Evolutionary conservation across 2,113 vertebrate genomes (phyloP).

Genomic region (Thermophis baileyi): DNA sequence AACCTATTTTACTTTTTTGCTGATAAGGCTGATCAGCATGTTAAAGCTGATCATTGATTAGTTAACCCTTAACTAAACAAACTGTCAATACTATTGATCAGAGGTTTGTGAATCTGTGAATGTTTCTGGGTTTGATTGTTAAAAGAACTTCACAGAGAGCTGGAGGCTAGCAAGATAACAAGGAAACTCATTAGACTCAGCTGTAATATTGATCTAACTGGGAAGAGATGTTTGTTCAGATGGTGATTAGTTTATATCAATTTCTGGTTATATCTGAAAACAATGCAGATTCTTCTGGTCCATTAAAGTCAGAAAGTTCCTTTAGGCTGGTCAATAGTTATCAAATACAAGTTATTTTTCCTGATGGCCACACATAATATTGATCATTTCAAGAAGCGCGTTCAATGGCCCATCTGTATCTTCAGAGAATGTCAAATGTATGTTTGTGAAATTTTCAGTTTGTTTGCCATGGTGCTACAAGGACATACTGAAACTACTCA

Average conservation of each 20-base stretch:
- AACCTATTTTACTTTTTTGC: background rate
- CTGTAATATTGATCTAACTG: slow-evolving; percentile 1
- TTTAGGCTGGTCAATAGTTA: background rate
- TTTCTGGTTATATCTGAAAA: slow-evolving; percentile 1
- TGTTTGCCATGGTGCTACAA: background rate
- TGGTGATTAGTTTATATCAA: background rate
- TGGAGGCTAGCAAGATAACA: background rate
- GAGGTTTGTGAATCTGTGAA: background rate
- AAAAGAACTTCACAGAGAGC: background rate
- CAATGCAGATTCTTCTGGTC: background rate
- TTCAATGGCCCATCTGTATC: background rate
- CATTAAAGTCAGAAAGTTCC: background rate
- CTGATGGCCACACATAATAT: background rate
- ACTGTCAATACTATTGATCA: slow-evolving; percentile 11
- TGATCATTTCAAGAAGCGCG: background rate
- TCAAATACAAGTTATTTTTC: background rate
- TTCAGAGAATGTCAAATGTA: background rate
- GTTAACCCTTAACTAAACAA: slow-evolving; percentile 46
- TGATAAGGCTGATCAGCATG: slow-evolving; percentile 34
- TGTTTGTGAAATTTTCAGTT: background rate
- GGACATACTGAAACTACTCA: background rate
- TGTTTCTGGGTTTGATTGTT: background rate
- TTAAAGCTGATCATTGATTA: slow-evolving; percentile 38
- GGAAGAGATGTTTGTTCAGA: background rate
- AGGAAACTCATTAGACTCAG: slow-evolving; percentile 2